Conservation (phyloP, 2,113 vertebrate genomes). For the Empidonax alnorum region DNA sequence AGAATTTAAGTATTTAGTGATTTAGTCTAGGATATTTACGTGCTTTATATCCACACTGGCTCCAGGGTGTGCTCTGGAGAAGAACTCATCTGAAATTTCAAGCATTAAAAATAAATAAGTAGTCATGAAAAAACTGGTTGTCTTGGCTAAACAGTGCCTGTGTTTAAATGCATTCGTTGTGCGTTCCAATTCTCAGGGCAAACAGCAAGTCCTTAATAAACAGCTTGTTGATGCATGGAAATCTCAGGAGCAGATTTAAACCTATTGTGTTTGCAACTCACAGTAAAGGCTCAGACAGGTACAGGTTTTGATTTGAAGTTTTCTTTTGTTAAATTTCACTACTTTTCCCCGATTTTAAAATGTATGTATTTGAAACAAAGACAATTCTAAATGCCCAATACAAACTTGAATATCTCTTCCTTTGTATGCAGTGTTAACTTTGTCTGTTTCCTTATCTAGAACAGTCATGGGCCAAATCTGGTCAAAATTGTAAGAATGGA, state of each 20-base stretch:
- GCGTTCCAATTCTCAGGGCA: neutral
- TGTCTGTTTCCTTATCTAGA: neutral
- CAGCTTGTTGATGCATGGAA: neutral
- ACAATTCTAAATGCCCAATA: neutral
- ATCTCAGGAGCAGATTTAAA: neutral
- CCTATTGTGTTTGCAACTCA: neutral
- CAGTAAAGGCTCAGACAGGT: accelerated
- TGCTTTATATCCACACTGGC: neutral
- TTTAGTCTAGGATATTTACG: neutral
- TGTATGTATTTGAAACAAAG: neutral
- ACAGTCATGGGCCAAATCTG: neutral
- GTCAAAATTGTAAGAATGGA: neutral
- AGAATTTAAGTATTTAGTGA: neutral
- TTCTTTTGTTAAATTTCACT: neutral
- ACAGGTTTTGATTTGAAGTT: neutral
- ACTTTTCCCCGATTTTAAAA: neutral
- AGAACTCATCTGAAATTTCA: neutral
- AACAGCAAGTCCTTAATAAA: neutral
- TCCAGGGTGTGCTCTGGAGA: neutral
- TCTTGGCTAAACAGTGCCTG: neutral
- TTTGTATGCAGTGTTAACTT: neutral
- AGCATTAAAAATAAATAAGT: neutral
- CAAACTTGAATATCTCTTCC: neutral
- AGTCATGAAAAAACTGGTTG: neutral
- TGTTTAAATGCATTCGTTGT: neutral